Percentiles rank a stretch among this genome's conserved stretches.
phyloP scores from a whole-genome alignment of 2,888 invertebrate species.

The Caenorhabditis wallacei region DNA sequence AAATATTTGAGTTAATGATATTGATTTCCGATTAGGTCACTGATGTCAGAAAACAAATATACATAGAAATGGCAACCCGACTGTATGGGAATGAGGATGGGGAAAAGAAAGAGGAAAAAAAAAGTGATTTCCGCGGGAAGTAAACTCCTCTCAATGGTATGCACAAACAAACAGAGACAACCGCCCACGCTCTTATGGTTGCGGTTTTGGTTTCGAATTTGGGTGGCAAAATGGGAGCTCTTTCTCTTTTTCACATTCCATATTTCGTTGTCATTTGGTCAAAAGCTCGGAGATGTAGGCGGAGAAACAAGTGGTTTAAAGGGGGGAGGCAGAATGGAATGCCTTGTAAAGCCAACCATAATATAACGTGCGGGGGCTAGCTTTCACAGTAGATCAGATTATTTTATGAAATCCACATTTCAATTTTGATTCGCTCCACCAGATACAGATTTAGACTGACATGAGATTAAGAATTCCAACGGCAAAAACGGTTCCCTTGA shows the following conservation, averaged over 20 bases:
- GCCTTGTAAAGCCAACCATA: constrained; percentile 14
- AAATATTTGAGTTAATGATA: constrained; percentile 30
- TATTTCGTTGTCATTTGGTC: constrained; percentile 24
- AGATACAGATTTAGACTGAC: constrained; percentile 9
- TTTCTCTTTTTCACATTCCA: constrained; percentile 11
- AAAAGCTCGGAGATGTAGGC: constrained; percentile 18
- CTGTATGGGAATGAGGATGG: too few relatives aligned
- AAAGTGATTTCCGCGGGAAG: constrained; percentile 37
- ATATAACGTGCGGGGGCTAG: constrained; percentile 30
- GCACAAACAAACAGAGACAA: constrained; percentile 38
- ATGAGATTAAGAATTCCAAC: constrained; percentile 1
- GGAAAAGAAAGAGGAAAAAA: constrained; percentile 4
- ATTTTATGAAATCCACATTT: constrained; percentile 32
- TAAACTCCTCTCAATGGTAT: constrained; percentile 45
- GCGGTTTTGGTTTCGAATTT: constrained; percentile 40
- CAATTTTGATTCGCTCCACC: constrained; percentile 22
- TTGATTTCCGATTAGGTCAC: constrained; percentile 36
- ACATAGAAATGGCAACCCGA: constrained; percentile 11
- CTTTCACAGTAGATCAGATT: constrained; percentile 29
- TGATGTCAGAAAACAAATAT: constrained; percentile 57
- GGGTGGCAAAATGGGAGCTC: constrained; percentile 15
- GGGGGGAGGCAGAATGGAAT: not conserved
- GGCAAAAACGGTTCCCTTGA: constrained; percentile 12
- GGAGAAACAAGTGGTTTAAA: not conserved
- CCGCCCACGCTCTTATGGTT: constrained; percentile 43